These are phyloP conservation scores for Corbicula japonica DNA, from an alignment of 2,888 invertebrate genomes.

Conservation along the genomic window DNA sequence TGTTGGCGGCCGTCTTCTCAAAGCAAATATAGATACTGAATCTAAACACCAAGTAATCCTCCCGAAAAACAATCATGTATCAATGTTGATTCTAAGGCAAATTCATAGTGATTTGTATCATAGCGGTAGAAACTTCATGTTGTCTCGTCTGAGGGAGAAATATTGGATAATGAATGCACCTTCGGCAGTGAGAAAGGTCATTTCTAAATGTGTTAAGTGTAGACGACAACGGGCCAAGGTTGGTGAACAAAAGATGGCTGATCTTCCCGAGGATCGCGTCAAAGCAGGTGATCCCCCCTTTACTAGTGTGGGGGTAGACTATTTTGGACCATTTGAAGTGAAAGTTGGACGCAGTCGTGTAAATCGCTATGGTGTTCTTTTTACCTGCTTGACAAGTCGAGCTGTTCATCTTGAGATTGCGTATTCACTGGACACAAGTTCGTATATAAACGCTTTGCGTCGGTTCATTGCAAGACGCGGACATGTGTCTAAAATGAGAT, in stretches of 20 bases:
- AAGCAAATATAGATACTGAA: slow-evolving; percentile 20
- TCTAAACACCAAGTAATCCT: slow-evolving; percentile 43
- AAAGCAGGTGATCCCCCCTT: slow-evolving; percentile 50
- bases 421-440: too few species aligned
- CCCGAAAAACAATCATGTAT: slow-evolving; percentile 39
- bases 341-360: slow-evolving; percentile 48
- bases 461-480: slow-evolving; percentile 30
- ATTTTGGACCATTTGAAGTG: slow-evolving; percentile 65
- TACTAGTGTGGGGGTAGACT: slow-evolving; percentile 55
- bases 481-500: slow-evolving; percentile 33
- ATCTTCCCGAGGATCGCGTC: slow-evolving; percentile 43
- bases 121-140: slow-evolving; percentile 51
- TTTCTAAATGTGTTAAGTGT: slow-evolving; percentile 40
- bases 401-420: neutral
- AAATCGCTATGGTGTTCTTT: slow-evolving; percentile 57
- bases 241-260: slow-evolving; percentile 53
- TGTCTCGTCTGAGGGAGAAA: slow-evolving; percentile 26
- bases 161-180: slow-evolving; percentile 46
- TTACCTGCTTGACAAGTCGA: neutral
- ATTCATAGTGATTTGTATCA: slow-evolving; percentile 38
- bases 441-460: neutral
- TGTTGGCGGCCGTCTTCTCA: slow-evolving; percentile 36
- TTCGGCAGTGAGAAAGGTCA: slow-evolving; percentile 33
- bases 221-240: slow-evolving; percentile 21
- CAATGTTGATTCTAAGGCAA: slow-evolving; percentile 35